A percentile compares a stretch with the other conserved stretches of the same genome.
phyloP scores from a whole-genome alignment of 2,113 vertebrate species.

The Calyptommatus sinebrachiatus region DNA sequence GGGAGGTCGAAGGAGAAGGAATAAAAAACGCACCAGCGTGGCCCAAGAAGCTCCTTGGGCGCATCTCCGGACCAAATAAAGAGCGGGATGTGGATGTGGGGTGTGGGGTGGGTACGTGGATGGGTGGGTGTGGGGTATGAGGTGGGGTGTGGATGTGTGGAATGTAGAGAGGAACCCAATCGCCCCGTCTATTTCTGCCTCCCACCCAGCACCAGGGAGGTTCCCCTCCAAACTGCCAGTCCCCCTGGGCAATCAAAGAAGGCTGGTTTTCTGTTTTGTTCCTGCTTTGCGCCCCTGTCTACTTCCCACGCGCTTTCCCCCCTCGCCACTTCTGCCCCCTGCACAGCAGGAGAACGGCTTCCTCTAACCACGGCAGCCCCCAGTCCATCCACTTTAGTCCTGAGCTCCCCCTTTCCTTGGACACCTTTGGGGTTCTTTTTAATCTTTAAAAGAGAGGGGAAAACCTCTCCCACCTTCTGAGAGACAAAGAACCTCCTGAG shows the following conservation, averaged over 20 bases:
- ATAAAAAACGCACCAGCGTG: background rate
- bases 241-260: background rate
- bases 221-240: background rate
- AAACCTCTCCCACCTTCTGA: background rate
- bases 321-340: background rate
- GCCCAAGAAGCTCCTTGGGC: background rate
- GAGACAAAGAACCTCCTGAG: constrained; percentile 12
- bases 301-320: background rate
- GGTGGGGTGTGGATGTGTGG: no score
- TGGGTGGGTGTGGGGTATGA: no score
- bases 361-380: background rate
- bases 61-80: background rate
- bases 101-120: no score
- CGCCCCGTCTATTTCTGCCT: no score
- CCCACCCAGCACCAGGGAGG: no score
- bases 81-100: no score
- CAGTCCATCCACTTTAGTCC: background rate
- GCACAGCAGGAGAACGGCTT: background rate
- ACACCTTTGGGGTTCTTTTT: no score
- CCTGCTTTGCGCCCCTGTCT: background rate
- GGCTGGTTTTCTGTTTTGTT: no score
- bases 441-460: background rate
- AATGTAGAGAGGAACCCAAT: background rate
- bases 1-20: background rate
- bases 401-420: background rate